Conservation (phyloP, 2,113 vertebrate genomes). For the Epinephelus cyanopodus region DNA sequence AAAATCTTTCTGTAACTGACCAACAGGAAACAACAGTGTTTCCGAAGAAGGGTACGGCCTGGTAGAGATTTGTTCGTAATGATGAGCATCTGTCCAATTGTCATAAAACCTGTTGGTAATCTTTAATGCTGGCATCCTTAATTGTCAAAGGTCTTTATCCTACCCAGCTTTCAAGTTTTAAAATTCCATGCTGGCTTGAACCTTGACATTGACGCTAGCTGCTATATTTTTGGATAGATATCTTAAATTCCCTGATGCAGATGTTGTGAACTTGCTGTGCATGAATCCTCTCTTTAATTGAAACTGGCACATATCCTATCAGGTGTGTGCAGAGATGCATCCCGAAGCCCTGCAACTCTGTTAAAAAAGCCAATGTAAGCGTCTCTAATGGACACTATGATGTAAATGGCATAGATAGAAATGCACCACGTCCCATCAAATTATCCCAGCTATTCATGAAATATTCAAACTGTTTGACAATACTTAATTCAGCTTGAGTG, state of each 20-base stretch:
- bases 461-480: conserved; percentile 63
- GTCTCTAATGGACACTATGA: background rate
- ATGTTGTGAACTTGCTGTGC: background rate
- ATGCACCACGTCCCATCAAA: conserved; percentile 37
- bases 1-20: too few relatives aligned
- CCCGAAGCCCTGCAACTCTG: background rate
- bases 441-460: conserved; percentile 55
- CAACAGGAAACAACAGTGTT: too few relatives aligned
- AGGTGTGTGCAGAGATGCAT: conserved; percentile 1
- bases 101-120: too few relatives aligned
- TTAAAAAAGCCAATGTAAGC: background rate
- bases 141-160: too few relatives aligned
- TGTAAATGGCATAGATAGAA: conserved; percentile 36
- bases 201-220: too few relatives aligned
- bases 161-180: too few relatives aligned
- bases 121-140: too few relatives aligned
- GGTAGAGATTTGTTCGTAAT: too few relatives aligned
- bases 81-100: too few relatives aligned
- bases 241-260: background rate
- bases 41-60: too few relatives aligned
- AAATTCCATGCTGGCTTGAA: too few relatives aligned
- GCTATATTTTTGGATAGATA: background rate
- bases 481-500: conserved; percentile 51
- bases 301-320: background rate
- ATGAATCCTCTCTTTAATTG: conserved; percentile 5